These are phyloP conservation scores for Cynoglossus semilaevis DNA, from an alignment of 2,113 vertebrate species.

Conservation along the genomic window DNA sequence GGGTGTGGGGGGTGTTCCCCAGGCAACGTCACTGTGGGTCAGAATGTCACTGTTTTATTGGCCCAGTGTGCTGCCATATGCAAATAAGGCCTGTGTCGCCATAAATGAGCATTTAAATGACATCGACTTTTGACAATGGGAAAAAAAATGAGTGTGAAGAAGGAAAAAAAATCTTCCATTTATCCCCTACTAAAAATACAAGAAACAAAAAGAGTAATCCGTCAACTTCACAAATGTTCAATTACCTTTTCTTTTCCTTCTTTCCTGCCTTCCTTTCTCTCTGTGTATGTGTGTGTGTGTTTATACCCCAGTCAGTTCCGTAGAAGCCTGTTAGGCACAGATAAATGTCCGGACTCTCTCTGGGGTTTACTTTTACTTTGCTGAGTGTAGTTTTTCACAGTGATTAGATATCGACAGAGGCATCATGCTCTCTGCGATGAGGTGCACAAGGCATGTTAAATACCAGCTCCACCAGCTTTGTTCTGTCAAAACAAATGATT, in stretches of 20 bases:
- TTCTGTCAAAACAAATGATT: too few species aligned
- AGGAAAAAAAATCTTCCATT: too few species aligned
- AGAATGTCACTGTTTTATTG: constrained; percentile 52
- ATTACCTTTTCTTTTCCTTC: neutral
- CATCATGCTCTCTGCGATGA: constrained; percentile 48
- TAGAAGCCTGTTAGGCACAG: constrained; percentile 45
- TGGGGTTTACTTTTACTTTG: constrained; percentile 45
- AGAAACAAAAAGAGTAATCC: too few species aligned
- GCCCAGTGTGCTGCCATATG: constrained; percentile 58
- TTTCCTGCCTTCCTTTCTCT: neutral
- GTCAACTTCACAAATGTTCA: too few species aligned
- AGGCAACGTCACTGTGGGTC: constrained; percentile 65
- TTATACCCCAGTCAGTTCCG: constrained; percentile 1
- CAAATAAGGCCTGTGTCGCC: constrained; percentile 57
- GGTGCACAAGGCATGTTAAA: constrained; percentile 14
- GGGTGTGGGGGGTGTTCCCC: constrained; percentile 40
- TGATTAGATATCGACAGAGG: constrained; percentile 60
- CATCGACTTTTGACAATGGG: constrained; percentile 49
- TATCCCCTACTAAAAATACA: too few species aligned
- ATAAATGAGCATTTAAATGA: constrained; percentile 57
- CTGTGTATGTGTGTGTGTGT: neutral
- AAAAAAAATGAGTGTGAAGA: constrained; percentile 23
- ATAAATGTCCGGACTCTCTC: constrained; percentile 50
- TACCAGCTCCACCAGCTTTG: too few species aligned
- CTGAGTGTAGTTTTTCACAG: constrained; percentile 50